Conservation (phyloP, 2,113 vertebrate genomes). For the Rutilus rutilus region DNA sequence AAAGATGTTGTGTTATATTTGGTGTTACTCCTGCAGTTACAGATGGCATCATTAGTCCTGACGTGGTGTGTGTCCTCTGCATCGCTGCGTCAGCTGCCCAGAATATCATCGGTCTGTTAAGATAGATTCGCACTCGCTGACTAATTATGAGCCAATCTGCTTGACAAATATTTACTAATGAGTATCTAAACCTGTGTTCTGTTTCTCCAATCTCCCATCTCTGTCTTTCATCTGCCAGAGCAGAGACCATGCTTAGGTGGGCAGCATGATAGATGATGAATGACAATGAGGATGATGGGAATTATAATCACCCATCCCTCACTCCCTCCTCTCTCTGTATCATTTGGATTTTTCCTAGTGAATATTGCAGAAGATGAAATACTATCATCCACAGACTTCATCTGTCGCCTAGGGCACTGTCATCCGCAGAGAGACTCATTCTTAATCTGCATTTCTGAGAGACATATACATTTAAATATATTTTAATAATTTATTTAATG, state of each 20-base stretch:
- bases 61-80: slow-evolving; percentile 37
- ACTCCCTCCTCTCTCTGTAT: slow-evolving; percentile 35
- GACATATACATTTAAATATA: background rate
- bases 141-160: slow-evolving; percentile 46
- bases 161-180: slow-evolving; percentile 54
- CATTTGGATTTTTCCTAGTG: slow-evolving; percentile 8
- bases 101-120: slow-evolving; percentile 50
- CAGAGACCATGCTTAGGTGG: slow-evolving; percentile 36
- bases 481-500: background rate
- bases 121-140: slow-evolving; percentile 40
- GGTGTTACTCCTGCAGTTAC: slow-evolving; percentile 54
- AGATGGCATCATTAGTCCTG: slow-evolving; percentile 56
- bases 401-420: background rate
- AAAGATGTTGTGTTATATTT: slow-evolving; percentile 25
- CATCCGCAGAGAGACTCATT: background rate
- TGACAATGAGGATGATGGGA: slow-evolving; percentile 57
- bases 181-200: slow-evolving; percentile 35
- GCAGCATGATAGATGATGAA: slow-evolving; percentile 58
- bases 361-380: slow-evolving; percentile 29
- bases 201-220: slow-evolving; percentile 29
- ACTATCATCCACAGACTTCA: slow-evolving; percentile 14
- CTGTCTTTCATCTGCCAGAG: slow-evolving; percentile 21
- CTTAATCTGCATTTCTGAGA: background rate
- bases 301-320: slow-evolving; percentile 57
- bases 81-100: slow-evolving; percentile 45